Base-by-base conservation (phyloP, 2,797 vertebrate species). In the Alca torda region DNA sequence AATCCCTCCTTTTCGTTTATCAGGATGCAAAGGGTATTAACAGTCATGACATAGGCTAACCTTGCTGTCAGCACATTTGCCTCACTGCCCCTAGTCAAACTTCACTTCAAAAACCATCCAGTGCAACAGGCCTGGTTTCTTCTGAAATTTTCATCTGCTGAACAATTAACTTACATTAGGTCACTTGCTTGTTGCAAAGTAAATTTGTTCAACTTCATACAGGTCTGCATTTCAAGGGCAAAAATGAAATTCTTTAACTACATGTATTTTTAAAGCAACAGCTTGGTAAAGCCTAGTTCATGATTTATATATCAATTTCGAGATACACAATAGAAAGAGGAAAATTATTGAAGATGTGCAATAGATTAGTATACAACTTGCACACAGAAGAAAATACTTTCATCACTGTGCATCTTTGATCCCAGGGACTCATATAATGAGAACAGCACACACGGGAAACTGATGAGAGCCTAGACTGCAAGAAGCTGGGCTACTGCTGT, bases 41-140 rank as follows among this genome's bases (percentile, higher is more conserved):
- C 2, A 1, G 18, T 59, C 35, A 59, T 0, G 1, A 59, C 12
- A 56, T 3, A 68, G 31, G 19, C 21, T 74, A 83, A 77, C 4
- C 37, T 50, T 5, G 20, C 13, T 39, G 33, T 0, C 0, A 77
- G 31, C 5, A 2, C 17, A 57, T 41, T n/a, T 6, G 1, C 35
- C 17, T 46, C n/a, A 17, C 9, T 50, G 50, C 11, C 10, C 21
- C 9, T 5, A 48, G 19, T 18, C 23, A 72, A 85, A 23, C 25
- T 51, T 70, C 21, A 9, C 18, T 61, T 69, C 35, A 28, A 57
- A 87, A 90, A 61, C 3, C 20, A 35, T 1, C 9, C 19, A 37
- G 31, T 6, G 28, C 21, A 77, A 67, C 19, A 43, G 19, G 23
- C 3, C 14, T 19, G 5, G 7, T 45, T 79, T 54, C 26, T 63